A percentile compares a stretch with the other conserved stretches of the same genome.
phyloP scores from a whole-genome alignment of 2,113 vertebrate genomes.

The Sinocyclocheilus rhinocerous region DNA sequence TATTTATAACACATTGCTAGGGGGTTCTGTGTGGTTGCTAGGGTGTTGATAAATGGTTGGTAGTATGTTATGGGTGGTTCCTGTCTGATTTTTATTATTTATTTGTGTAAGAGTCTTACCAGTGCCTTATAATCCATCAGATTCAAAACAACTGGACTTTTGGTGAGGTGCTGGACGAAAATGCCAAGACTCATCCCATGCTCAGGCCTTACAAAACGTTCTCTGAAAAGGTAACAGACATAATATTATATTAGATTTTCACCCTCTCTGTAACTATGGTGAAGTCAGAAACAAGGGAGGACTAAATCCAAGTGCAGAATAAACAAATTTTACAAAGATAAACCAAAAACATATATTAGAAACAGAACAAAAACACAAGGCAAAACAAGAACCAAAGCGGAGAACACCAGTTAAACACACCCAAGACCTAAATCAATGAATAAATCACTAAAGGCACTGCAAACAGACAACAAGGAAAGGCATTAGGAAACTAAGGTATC shows the following conservation, averaged over 20 bases:
- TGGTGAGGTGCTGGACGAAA: slow-evolving; percentile 86
- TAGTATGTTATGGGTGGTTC: neutral
- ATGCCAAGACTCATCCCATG: slow-evolving; percentile 90
- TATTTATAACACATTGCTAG: neutral
- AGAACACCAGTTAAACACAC: no score
- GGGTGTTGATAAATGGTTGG: neutral
- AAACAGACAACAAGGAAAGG: no score
- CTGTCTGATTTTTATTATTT: neutral
- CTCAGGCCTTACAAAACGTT: slow-evolving; percentile 94
- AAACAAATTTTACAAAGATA: no score
- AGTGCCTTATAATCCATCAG: slow-evolving; percentile 65
- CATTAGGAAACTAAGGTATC: no score
- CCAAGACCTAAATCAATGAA: no score
- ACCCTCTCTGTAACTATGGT: neutral
- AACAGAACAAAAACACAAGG: no score
- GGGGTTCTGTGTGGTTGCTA: neutral
- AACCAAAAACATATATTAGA: no score
- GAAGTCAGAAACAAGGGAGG: no score
- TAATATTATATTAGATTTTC: neutral
- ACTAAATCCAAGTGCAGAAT: no score
- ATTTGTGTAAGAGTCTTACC: neutral
- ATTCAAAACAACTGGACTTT: slow-evolving; percentile 94
- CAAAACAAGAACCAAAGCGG: no score
- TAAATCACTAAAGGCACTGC: no score
- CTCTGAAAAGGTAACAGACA: slow-evolving; percentile 85